Conservation (phyloP, 2,113 vertebrate species). For the Andinoacara biseriatus region DNA sequence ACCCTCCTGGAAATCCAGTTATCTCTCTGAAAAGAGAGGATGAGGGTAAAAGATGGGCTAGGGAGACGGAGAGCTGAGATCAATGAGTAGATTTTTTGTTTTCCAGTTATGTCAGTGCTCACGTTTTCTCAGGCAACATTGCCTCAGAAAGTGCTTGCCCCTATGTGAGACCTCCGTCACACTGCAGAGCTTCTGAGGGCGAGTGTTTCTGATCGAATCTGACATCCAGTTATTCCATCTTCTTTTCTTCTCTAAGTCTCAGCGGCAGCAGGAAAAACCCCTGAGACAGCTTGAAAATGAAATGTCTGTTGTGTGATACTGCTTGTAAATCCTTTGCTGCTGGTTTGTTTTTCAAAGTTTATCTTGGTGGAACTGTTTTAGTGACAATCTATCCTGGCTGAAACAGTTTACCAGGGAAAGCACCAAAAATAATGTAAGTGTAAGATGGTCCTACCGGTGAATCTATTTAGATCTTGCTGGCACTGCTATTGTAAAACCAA, state of each 20-base stretch:
- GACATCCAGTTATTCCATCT: slow-evolving; percentile 6
- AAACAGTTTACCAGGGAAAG: background rate
- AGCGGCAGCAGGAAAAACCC: background rate
- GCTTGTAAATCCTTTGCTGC: background rate
- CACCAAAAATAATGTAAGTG: background rate
- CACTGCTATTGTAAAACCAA: background rate
- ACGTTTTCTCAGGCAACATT: background rate
- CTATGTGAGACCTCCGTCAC: background rate
- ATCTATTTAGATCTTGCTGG: background rate
- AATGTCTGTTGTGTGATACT: background rate
- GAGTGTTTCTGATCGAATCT: slow-evolving; percentile 13
- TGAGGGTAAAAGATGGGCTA: background rate
- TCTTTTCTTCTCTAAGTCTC: background rate
- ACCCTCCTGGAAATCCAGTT: slow-evolving; percentile 66
- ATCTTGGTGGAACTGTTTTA: background rate
- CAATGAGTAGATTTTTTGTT: slow-evolving; percentile 27
- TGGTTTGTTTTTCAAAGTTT: background rate
- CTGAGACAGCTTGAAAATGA: slow-evolving; percentile 1
- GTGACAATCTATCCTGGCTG: background rate
- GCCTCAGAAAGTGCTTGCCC: background rate
- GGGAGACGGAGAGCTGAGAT: background rate
- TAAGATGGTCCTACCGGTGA: background rate
- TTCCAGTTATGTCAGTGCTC: slow-evolving; percentile 27
- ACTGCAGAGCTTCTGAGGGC: slow-evolving; percentile 3
- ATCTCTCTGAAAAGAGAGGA: slow-evolving; percentile 18